Evolutionary conservation across 2,113 vertebrate species (phyloP).

Genomic region (Mormoops blainvillei): DNA sequence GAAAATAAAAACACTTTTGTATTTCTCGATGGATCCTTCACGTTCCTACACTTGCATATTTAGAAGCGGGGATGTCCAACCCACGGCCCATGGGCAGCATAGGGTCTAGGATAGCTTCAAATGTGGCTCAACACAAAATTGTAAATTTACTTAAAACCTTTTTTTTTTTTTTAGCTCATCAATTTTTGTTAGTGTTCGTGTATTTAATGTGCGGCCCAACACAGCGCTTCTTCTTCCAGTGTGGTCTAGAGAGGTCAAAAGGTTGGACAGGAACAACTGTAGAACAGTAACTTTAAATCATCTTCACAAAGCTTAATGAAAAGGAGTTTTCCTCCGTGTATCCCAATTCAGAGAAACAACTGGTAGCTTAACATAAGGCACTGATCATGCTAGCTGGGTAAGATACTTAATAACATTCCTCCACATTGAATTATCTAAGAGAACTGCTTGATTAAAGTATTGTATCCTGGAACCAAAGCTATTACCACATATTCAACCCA

Average conservation of each 20-base stretch:
- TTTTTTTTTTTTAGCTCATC: too few relatives aligned
- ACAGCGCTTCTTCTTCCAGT: too few relatives aligned
- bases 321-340: neutral
- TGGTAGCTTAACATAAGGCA: neutral
- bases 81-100: too few relatives aligned
- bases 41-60: neutral
- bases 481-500: neutral
- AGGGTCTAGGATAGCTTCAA: too few relatives aligned
- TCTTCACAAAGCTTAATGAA: neutral
- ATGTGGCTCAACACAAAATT: too few relatives aligned
- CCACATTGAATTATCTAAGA: neutral
- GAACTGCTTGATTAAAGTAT: neutral
- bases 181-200: too few relatives aligned
- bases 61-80: neutral
- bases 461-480: neutral
- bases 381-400: neutral
- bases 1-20: neutral
- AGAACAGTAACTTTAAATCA: neutral
- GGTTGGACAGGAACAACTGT: neutral
- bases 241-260: too few relatives aligned
- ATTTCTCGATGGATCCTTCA: neutral
- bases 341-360: neutral
- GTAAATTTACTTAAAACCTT: too few relatives aligned
- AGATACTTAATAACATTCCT: neutral
- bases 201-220: too few relatives aligned